Conservation (phyloP, 2,888 invertebrate species). For the Drosophila austrosaltans region DNA sequence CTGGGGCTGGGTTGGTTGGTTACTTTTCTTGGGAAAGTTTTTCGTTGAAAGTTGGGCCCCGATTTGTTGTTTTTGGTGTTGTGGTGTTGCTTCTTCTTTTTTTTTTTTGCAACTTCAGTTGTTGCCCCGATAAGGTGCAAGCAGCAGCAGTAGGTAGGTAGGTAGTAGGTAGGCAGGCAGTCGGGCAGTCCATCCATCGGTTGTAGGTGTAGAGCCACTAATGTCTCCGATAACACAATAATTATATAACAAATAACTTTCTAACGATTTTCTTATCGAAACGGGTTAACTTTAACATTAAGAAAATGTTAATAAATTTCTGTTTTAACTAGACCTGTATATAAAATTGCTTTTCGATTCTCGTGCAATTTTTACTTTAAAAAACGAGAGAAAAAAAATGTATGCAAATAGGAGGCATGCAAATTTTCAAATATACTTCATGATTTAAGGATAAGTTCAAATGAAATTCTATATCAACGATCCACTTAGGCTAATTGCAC, state of each 20-base stretch:
- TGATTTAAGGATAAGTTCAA: too few relatives aligned
- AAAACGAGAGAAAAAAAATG: too few relatives aligned
- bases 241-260: neutral
- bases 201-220: conserved; percentile 23
- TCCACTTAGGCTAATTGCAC: neutral
- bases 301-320: too few relatives aligned
- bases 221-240: conserved; percentile 2
- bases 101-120: conserved; percentile 43
- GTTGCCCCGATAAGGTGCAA: conserved; percentile 43
- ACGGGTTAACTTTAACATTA: too few relatives aligned
- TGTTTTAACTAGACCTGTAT: too few relatives aligned
- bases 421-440: too few relatives aligned
- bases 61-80: conserved; percentile 26
- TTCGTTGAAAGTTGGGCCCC: conserved; percentile 68
- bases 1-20: conserved; percentile 45
- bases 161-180: conserved; percentile 30
- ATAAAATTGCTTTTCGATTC: too few relatives aligned
- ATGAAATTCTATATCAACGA: too few relatives aligned
- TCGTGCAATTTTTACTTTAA: too few relatives aligned
- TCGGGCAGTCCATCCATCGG: conserved; percentile 36
- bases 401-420: too few relatives aligned
- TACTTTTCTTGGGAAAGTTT: conserved; percentile 78
- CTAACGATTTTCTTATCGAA: neutral
- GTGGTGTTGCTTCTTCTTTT: conserved; percentile 10
- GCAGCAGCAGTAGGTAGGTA: conserved; percentile 6